phyloP scores from a whole-genome alignment of 2,888 invertebrate species.

The Polylopha cassiicola region DNA sequence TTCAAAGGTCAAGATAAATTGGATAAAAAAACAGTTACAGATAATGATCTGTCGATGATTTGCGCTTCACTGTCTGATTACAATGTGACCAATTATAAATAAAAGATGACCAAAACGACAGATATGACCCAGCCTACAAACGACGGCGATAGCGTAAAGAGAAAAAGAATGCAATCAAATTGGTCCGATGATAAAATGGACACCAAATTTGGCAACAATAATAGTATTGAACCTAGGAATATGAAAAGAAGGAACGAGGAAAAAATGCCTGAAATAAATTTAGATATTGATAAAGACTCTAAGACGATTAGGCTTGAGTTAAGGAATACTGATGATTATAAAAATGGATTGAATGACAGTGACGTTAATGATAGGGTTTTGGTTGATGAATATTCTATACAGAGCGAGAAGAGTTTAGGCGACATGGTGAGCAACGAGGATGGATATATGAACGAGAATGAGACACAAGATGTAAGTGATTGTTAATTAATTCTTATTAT shows the following conservation, averaged over 20 bases:
- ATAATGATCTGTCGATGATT: conserved; percentile 75
- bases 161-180: conserved; percentile 54
- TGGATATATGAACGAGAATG: conserved; percentile 15
- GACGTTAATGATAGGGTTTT: not conserved
- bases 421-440: conserved; percentile 13
- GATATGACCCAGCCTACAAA: conserved; percentile 53
- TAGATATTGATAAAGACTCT: conserved; percentile 51
- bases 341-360: conserved; percentile 8
- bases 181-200: conserved; percentile 32
- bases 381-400: conserved; percentile 8
- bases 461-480: conserved; percentile 13
- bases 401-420: conserved; percentile 12
- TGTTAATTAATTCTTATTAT: not conserved
- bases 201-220: conserved; percentile 42
- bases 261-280: conserved; percentile 48
- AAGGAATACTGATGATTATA: conserved; percentile 32
- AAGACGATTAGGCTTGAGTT: conserved; percentile 56
- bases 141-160: conserved; percentile 55
- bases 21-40: conserved; percentile 63
- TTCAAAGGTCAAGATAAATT: conserved; percentile 41
- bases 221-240: conserved; percentile 41
- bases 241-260: conserved; percentile 46
- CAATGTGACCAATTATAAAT: conserved; percentile 71
- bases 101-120: conserved; percentile 64
- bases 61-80: conserved; percentile 54